Percentiles rank a stretch among this genome's conserved stretches.
Evolutionary conservation across 92 coral and sea anemone species (phyloP).

Genomic region (Epizoanthus stellaris): DNA sequence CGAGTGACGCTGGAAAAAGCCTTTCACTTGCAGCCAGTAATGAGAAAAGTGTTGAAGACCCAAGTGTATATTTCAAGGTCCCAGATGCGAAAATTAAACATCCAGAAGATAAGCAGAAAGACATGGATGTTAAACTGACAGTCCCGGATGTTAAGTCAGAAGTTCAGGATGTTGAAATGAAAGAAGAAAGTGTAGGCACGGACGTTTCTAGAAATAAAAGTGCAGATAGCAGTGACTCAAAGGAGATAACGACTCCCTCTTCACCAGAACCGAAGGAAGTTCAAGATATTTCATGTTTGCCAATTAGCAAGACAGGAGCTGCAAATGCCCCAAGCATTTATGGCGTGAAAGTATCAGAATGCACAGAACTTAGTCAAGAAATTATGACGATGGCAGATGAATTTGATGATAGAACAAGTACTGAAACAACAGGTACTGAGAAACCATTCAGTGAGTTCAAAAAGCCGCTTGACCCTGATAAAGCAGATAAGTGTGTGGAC

Average conservation of each 20-base stretch:
- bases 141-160: background rate
- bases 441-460: slow-evolving; percentile 11
- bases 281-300: background rate
- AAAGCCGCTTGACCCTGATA: background rate
- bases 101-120: background rate
- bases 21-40: background rate
- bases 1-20: slow-evolving; percentile 1
- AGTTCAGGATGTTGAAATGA: slow-evolving; percentile 31
- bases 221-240: background rate
- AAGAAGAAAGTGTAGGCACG: background rate
- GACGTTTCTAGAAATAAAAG: background rate
- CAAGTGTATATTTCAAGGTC: slow-evolving; percentile 6
- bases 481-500: background rate
- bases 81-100: slow-evolving; percentile 9
- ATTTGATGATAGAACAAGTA: background rate
- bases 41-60: background rate
- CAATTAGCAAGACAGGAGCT: too few relatives aligned
- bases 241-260: background rate
- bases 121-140: background rate
- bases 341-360: background rate
- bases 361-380: slow-evolving; percentile 20
- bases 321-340: background rate
- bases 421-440: background rate
- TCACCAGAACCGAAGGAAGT: background rate
- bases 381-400: slow-evolving; percentile 1